These are phyloP conservation scores for Drosophila pruinosa DNA, from an alignment of 1,140 invertebrate genomes.

Conservation along the genomic window DNA sequence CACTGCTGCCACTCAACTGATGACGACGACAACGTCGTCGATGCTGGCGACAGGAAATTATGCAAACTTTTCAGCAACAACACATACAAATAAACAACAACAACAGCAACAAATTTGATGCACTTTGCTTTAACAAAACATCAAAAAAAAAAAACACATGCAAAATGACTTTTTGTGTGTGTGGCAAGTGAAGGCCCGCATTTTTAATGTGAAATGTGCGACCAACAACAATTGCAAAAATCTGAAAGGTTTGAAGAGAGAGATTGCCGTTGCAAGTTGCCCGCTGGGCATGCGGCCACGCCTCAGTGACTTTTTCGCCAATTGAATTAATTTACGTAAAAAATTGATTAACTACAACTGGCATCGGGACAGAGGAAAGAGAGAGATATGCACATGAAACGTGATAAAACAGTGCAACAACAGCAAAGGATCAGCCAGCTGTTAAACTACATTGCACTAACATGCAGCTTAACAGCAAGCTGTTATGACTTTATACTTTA, in stretches of 20 bases:
- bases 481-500: not conserved
- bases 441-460: not conserved
- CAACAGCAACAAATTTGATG: conserved; percentile 37
- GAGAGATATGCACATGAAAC: not conserved
- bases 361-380: not conserved
- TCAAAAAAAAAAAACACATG: conserved; percentile 14
- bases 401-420: not conserved
- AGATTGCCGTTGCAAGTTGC: conserved; percentile 8
- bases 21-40: conserved; percentile 31
- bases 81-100: conserved; percentile 31
- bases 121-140: conserved; percentile 48
- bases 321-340: conserved; percentile 83
- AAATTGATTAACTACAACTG: conserved; percentile 71
- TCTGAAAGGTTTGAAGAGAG: not conserved
- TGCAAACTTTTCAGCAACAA: conserved; percentile 77
- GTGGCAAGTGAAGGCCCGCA: conserved; percentile 70
- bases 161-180: conserved; percentile 38
- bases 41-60: conserved; percentile 82
- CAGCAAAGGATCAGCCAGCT: not conserved
- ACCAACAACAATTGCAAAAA: conserved; percentile 40
- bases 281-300: conserved; percentile 65
- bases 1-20: conserved; percentile 34
- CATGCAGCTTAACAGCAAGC: not conserved
- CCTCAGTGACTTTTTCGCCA: conserved; percentile 82
- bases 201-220: conserved; percentile 67